Evolutionary conservation across 2,888 invertebrate genomes (phyloP), one percentile per base, ranked within the genome.

Genomic region (Electrophaes corylata): DNA sequence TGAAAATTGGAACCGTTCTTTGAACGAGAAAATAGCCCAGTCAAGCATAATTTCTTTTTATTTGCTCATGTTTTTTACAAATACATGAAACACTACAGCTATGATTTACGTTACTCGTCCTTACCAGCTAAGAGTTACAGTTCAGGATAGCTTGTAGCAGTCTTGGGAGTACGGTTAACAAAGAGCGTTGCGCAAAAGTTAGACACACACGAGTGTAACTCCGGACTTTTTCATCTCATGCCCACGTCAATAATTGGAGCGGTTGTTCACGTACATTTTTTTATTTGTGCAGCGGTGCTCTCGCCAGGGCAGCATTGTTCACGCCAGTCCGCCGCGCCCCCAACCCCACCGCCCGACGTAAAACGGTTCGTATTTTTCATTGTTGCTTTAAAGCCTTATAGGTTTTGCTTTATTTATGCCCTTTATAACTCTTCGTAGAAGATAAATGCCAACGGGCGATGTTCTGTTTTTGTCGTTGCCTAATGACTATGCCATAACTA

Each of bases 281-380:
- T 80, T 85, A 77, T 84, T 83, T 84, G 75, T 84, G 78, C 89
- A 88, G 91, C 78, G 73, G 80, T 84, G 81, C 85, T 88, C 81
- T 80, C 84, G 74, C 74, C 84, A 70, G 86, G 79, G 76, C 82
- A 78, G 81, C 84, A 85, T 86, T 90, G 89, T 88, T 85, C 85
- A 72, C 74, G 84, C 74, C 76, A 78, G 69, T 75, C 73, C 69
- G 70, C 75, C 75, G 69, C 71, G 67, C 70, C 72, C 72, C 64
- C 75, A 71, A 64, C 76, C 64, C 70, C 64, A 70, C 76, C 75
- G 69, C 81, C 83, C 83, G 67, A 80, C 87, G 81, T 83, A 86
- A 88, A 90, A 88, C 88, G 90, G 91, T 91, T 84, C 88, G 91
- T 91, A 91, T 91, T 91, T 91, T 91, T 91, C 90, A 90, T 90